Evolutionary conservation across 1,140 invertebrate genomes (phyloP).

Genomic region (Xylocopa sonorina): DNA sequence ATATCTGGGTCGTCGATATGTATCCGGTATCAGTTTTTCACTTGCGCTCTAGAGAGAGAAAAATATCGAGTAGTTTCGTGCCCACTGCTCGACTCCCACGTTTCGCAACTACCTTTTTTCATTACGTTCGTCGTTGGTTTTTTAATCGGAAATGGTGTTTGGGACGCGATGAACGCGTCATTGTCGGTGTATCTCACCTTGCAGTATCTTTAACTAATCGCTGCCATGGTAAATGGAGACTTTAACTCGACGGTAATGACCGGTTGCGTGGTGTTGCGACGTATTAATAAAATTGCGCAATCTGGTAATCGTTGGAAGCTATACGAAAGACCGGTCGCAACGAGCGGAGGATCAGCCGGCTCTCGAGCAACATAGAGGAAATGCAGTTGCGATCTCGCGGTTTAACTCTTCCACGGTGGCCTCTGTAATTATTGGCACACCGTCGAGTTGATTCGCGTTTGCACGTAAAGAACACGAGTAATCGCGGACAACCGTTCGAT

Average conservation of each 20-base stretch:
- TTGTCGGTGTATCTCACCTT: background rate
- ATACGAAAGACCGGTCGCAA: background rate
- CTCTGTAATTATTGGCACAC: constrained; percentile 31
- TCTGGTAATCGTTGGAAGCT: background rate
- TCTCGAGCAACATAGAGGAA: background rate
- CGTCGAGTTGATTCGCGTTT: constrained; percentile 30
- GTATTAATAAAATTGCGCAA: constrained; percentile 35
- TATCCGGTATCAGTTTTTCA: constrained; percentile 7
- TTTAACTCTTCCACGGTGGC: constrained; percentile 23
- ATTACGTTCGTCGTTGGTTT: background rate
- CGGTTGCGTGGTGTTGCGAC: background rate
- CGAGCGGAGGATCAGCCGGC: background rate
- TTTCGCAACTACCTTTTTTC: constrained; percentile 1
- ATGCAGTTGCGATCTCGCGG: constrained; percentile 30
- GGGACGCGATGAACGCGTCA: too few relatives aligned
- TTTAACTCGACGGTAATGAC: constrained; percentile 16
- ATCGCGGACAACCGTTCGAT: constrained; percentile 25
- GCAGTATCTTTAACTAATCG: too few relatives aligned
- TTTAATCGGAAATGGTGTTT: too few relatives aligned
- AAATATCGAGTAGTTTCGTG: too few relatives aligned
- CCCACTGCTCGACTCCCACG: too few relatives aligned
- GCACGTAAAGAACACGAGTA: constrained; percentile 31
- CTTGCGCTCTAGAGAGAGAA: background rate
- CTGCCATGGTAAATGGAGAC: background rate
- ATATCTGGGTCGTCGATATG: background rate